Conservation (phyloP, 2,113 vertebrate genomes). For the Bufo bufo region DNA sequence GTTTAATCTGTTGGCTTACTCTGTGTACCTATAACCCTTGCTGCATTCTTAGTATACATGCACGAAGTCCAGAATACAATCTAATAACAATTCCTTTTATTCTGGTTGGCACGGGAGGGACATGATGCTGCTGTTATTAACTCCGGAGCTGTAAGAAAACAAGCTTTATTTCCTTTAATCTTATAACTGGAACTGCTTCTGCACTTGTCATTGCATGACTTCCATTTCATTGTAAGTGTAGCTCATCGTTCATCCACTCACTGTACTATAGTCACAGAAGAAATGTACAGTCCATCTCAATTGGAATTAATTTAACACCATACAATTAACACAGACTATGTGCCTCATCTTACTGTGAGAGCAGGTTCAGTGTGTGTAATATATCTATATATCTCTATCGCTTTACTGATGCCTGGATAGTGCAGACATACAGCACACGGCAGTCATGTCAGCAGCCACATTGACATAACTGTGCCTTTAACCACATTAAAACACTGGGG, state of each 20-base stretch:
- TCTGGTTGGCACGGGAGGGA: conserved; percentile 59
- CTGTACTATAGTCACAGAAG: conserved; percentile 38
- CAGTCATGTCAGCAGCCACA: neutral
- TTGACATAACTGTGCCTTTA: neutral
- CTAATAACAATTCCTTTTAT: conserved; percentile 57
- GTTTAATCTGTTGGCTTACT: conserved; percentile 18
- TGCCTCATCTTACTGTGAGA: conserved; percentile 21
- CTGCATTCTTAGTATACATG: conserved; percentile 49
- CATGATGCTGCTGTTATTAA: conserved; percentile 54
- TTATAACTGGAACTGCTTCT: conserved; percentile 45
- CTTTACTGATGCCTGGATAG: conserved; percentile 12
- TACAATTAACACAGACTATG: neutral
- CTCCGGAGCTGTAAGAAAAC: conserved; percentile 58
- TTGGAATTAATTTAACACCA: no score
- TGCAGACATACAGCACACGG: neutral
- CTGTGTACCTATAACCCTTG: conserved; percentile 20
- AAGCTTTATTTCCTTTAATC: conserved; percentile 48
- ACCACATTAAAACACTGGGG: neutral
- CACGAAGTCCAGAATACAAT: conserved; percentile 46
- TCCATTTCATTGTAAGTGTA: conserved; percentile 55
- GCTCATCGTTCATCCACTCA: conserved; percentile 51
- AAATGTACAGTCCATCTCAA: no score
- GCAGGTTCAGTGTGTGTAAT: conserved; percentile 20
- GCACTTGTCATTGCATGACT: conserved; percentile 56
- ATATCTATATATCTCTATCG: neutral